Percentiles rank a stretch among this genome's conserved stretches.
Evolutionary conservation across 2,888 invertebrate genomes (phyloP).

Genomic region (Cenopis cana): DNA sequence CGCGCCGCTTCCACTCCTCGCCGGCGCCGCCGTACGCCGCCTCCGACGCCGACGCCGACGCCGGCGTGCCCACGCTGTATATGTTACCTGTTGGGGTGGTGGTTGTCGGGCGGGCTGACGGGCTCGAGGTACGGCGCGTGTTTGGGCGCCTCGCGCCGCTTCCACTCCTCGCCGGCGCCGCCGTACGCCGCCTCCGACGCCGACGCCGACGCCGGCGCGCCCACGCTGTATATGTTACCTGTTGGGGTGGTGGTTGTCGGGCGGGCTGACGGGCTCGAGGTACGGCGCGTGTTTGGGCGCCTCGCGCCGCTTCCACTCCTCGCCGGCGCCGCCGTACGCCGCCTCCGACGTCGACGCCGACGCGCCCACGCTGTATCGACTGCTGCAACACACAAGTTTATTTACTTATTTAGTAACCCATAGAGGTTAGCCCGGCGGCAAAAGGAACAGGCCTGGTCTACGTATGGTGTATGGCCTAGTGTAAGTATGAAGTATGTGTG

Average conservation of each 20-base stretch:
- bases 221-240: conserved; percentile 62
- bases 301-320: conserved; percentile 77
- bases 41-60: conserved; percentile 50
- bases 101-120: conserved; percentile 85
- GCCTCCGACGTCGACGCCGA: conserved; percentile 48
- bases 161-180: conserved; percentile 65
- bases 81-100: conserved; percentile 69
- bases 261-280: conserved; percentile 86
- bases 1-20: conserved; percentile 77
- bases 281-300: conserved; percentile 86
- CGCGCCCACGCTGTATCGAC: conserved; percentile 58
- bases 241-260: conserved; percentile 80
- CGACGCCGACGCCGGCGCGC: conserved; percentile 49
- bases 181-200: conserved; percentile 48
- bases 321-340: conserved; percentile 48
- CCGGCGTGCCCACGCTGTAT: conserved; percentile 51
- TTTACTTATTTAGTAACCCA: too few species aligned
- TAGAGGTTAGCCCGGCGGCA: too few species aligned
- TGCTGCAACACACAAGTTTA: conserved; percentile 50
- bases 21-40: conserved; percentile 45
- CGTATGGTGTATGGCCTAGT: too few species aligned
- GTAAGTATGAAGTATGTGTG: too few species aligned
- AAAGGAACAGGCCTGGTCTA: too few species aligned
- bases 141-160: conserved; percentile 84
- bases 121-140: conserved; percentile 85